These are phyloP conservation scores for Lathronympha strigana DNA, from an alignment of 2,888 invertebrate genomes.

Conservation along the genomic window DNA sequence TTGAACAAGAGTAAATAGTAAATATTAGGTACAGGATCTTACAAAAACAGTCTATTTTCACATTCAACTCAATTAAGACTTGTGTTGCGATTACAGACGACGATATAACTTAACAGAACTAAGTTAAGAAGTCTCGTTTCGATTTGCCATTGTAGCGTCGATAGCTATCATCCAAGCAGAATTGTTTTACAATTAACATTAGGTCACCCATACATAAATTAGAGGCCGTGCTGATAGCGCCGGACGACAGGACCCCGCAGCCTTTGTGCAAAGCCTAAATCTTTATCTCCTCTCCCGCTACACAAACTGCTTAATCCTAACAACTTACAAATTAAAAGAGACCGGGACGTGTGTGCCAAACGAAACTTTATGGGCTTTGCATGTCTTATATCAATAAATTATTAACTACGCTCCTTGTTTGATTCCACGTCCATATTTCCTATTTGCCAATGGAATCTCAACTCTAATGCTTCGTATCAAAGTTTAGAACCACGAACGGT, in stretches of 20 bases:
- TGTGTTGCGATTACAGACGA: too few relatives aligned
- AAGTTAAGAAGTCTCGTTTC: constrained; percentile 12
- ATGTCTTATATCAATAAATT: constrained; percentile 85
- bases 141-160: constrained; percentile 10
- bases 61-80: too few relatives aligned
- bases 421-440: constrained; percentile 74
- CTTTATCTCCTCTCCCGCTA: constrained; percentile 68
- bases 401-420: constrained; percentile 82
- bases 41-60: too few relatives aligned
- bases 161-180: constrained; percentile 12
- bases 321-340: constrained; percentile 83
- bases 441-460: constrained; percentile 65
- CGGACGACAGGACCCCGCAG: constrained; percentile 56
- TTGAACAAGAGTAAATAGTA: too few relatives aligned
- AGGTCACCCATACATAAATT: constrained; percentile 55
- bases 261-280: constrained; percentile 63
- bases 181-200: constrained; percentile 50
- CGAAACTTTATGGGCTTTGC: constrained; percentile 83
- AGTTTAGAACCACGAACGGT: constrained; percentile 62
- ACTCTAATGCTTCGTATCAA: constrained; percentile 66
- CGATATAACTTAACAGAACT: too few relatives aligned
- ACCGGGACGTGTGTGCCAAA: constrained; percentile 81
- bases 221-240: constrained; percentile 52
- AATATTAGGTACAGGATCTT: too few relatives aligned
- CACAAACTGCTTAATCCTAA: constrained; percentile 71